phyloP scores from a whole-genome alignment of 2,888 invertebrate genomes.

The Serripes groenlandicus region DNA sequence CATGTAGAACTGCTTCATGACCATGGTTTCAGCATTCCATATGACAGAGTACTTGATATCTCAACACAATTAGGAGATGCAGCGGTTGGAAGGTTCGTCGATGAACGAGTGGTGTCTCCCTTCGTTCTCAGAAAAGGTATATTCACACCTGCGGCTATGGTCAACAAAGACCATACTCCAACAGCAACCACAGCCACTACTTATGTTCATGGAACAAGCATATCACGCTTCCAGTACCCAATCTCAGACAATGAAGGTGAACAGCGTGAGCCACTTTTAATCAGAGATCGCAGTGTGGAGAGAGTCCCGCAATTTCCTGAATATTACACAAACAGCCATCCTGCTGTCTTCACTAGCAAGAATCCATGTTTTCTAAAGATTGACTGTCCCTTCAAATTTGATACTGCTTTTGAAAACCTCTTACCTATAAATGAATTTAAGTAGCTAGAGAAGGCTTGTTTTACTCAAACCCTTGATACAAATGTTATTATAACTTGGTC shows the following conservation, averaged over 20 bases:
- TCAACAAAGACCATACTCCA: conserved; percentile 72
- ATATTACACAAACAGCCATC: conserved; percentile 2
- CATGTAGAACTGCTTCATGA: conserved; percentile 19
- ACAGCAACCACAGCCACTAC: conserved; percentile 54
- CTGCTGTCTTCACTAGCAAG: conserved; percentile 4
- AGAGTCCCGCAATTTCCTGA: conserved; percentile 29
- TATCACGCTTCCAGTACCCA: conserved; percentile 40
- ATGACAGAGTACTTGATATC: conserved; percentile 72
- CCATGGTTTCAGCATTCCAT: conserved; percentile 32
- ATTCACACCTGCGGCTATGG: conserved; percentile 70
- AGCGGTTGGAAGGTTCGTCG: conserved; percentile 47
- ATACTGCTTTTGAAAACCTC: background rate
- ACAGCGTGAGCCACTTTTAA: conserved; percentile 17
- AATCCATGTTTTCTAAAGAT: background rate
- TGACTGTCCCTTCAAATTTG: background rate
- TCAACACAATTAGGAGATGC: conserved; percentile 65
- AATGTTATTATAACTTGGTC: background rate
- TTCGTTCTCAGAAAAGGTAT: conserved; percentile 53
- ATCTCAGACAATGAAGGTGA: conserved; percentile 19
- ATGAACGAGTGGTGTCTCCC: conserved; percentile 60
- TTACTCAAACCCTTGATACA: background rate
- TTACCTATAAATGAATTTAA: background rate
- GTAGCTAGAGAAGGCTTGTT: background rate
- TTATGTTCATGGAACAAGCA: conserved; percentile 48
- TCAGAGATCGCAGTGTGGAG: conserved; percentile 16